These are phyloP conservation scores for Ormyrus rosae DNA, from an alignment of 2,888 invertebrate species.

Conservation along the genomic window DNA sequence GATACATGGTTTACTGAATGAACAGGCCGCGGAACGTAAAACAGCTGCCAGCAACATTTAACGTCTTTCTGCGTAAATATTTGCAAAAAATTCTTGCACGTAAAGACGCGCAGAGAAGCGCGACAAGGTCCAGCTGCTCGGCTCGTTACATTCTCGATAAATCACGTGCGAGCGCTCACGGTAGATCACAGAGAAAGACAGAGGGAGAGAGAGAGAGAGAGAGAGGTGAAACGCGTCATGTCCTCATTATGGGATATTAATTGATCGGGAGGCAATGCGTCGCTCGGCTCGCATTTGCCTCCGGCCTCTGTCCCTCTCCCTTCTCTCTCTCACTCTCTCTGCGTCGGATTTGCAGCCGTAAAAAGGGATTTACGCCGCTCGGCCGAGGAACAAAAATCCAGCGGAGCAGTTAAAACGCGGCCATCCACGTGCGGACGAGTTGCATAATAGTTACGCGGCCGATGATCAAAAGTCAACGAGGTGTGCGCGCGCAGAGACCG, in stretches of 20 bases:
- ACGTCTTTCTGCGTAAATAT: no score
- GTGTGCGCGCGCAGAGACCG: background rate
- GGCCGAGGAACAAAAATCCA: background rate
- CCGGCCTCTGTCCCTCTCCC: no score
- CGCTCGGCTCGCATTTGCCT: background rate
- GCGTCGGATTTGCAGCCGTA: background rate
- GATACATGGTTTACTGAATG: no score
- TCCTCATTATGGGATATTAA: constrained; percentile 73
- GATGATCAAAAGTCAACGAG: constrained; percentile 9
- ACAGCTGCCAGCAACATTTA: background rate
- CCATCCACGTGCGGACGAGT: background rate
- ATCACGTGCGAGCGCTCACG: constrained; percentile 8
- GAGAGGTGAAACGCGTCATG: constrained; percentile 58
- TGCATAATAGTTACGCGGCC: constrained; percentile 26
- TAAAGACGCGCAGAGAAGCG: background rate
- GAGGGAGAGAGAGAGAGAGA: background rate
- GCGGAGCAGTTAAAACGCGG: no score
- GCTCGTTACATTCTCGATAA: constrained; percentile 40
- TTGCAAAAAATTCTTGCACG: no score
- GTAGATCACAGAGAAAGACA: constrained; percentile 2
- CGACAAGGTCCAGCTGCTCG: background rate
- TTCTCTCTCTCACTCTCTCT: no score
- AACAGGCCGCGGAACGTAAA: no score
- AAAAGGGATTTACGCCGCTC: constrained; percentile 1
- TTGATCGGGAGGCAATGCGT: constrained; percentile 64